Percentiles rank a stretch among this genome's conserved stretches.
Evolutionary conservation across 2,888 invertebrate genomes (phyloP).

Genomic region (Arge pagana): DNA sequence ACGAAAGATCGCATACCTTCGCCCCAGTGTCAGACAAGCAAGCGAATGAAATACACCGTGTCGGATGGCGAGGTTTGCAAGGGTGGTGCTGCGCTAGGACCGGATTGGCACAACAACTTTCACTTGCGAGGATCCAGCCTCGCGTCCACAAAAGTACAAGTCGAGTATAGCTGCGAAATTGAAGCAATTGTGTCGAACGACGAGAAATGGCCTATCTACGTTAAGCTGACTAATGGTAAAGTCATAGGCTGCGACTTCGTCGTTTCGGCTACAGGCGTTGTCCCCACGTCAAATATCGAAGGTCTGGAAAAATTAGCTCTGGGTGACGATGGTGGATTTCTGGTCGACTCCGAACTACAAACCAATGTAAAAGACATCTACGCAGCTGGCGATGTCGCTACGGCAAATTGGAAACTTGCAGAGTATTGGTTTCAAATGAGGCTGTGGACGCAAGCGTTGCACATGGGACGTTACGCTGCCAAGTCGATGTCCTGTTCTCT

Average conservation of each 20-base stretch:
- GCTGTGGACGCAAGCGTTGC: conserved; percentile 96
- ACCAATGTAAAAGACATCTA: conserved; percentile 79
- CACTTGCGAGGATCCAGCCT: conserved; percentile 63
- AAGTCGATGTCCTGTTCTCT: conserved; percentile 78
- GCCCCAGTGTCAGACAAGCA: conserved; percentile 53
- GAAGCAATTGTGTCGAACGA: conserved; percentile 66
- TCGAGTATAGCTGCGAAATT: conserved; percentile 60
- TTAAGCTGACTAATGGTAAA: conserved; percentile 74
- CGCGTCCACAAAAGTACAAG: conserved; percentile 56
- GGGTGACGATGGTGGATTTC: conserved; percentile 79
- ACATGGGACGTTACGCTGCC: conserved; percentile 95
- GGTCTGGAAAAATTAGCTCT: conserved; percentile 62
- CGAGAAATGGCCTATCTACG: conserved; percentile 70
- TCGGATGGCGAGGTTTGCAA: conserved; percentile 59
- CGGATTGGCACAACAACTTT: conserved; percentile 88
- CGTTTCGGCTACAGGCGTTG: conserved; percentile 94
- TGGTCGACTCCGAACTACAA: conserved; percentile 84
- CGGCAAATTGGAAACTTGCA: conserved; percentile 76
- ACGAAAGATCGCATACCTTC: conserved; percentile 39
- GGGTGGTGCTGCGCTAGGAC: conserved; percentile 91
- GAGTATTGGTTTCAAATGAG: conserved; percentile 93
- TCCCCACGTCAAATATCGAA: conserved; percentile 67
- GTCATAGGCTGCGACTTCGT: conserved; percentile 83
- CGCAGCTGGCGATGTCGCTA: conserved; percentile 95
- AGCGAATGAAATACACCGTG: conserved; percentile 72